Conservation (phyloP, 2,888 invertebrate genomes). For the Meiosimyza platycephala region DNA sequence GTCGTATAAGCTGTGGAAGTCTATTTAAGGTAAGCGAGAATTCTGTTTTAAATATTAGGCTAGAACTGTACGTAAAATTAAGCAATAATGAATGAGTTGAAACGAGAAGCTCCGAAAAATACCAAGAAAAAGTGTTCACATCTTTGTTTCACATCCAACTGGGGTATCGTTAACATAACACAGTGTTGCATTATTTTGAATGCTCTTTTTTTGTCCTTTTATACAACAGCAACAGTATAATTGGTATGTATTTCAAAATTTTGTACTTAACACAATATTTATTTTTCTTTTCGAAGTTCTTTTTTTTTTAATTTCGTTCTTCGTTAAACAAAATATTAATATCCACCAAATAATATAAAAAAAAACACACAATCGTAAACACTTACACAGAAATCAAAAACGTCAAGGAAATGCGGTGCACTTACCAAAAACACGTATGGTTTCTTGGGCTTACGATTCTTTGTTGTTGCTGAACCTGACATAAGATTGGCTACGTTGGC, state of each 20-base stretch:
- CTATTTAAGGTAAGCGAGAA: conserved; percentile 75
- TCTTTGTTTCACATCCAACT: not conserved
- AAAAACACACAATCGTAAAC: conserved; percentile 1
- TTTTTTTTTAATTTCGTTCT: conserved; percentile 7
- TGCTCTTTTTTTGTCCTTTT: not conserved
- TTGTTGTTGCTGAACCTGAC: conserved; percentile 62
- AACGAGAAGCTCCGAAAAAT: not conserved
- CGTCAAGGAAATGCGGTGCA: conserved; percentile 43
- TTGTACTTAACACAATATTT: conserved; percentile 44
- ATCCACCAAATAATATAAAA: conserved; percentile 1
- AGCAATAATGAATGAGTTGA: too few relatives aligned
- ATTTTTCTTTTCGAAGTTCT: conserved; percentile 43
- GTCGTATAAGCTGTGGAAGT: conserved; percentile 91
- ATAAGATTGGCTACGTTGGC: conserved; percentile 61
- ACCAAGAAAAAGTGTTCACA: too few relatives aligned
- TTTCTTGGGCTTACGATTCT: conserved; percentile 60
- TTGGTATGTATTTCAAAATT: conserved; percentile 65
- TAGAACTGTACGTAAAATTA: not conserved
- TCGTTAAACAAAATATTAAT: conserved; percentile 8
- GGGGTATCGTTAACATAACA: not conserved
- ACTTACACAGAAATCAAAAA: conserved; percentile 36
- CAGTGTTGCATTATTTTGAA: not conserved
- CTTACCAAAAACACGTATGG: conserved; percentile 55
- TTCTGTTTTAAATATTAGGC: not conserved
- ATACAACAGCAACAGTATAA: conserved; percentile 52